These are phyloP conservation scores for Nyctalus aviator DNA, from an alignment of 2,797 vertebrate species.

Conservation along the genomic window DNA sequence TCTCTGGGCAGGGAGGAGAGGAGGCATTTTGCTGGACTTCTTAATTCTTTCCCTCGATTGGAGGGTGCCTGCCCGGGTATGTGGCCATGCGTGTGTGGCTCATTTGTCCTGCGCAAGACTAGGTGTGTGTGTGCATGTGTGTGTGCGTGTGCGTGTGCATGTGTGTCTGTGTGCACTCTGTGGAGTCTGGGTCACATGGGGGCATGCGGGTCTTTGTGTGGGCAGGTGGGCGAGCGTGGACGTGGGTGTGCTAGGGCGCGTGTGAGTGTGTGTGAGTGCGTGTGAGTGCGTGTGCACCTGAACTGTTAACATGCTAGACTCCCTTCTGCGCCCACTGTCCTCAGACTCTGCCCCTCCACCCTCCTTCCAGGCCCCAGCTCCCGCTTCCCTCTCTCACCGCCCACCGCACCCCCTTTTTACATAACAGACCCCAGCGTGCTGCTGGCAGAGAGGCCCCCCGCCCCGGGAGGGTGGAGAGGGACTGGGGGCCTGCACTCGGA, in stretches of 20 bases:
- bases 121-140: not conserved
- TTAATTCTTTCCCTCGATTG: slow-evolving; percentile 74
- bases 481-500: not conserved
- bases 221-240: not conserved
- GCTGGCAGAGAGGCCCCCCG: not conserved
- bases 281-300: not conserved
- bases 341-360: not conserved
- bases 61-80: slow-evolving; percentile 9
- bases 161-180: not conserved
- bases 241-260: not conserved
- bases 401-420: slow-evolving; percentile 35
- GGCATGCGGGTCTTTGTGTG: not conserved
- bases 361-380: not conserved
- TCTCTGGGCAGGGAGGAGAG: slow-evolving; percentile 82
- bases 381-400: not conserved
- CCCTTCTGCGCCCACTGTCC: not conserved
- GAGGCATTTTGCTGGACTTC: slow-evolving; percentile 77
- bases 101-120: not conserved
- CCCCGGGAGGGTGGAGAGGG: not conserved
- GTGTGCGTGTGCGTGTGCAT: not conserved
- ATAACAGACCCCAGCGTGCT: slow-evolving; percentile 56
- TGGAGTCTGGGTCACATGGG: not conserved
- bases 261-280: accelerated
- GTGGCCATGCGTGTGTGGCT: not conserved
- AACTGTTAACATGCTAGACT: not conserved